Percentiles rank a stretch among this genome's conserved stretches.
These are phyloP conservation scores for Scaptodrosophila lebanonensis DNA, from an alignment of 1,140 invertebrate species.

Conservation along the genomic window DNA sequence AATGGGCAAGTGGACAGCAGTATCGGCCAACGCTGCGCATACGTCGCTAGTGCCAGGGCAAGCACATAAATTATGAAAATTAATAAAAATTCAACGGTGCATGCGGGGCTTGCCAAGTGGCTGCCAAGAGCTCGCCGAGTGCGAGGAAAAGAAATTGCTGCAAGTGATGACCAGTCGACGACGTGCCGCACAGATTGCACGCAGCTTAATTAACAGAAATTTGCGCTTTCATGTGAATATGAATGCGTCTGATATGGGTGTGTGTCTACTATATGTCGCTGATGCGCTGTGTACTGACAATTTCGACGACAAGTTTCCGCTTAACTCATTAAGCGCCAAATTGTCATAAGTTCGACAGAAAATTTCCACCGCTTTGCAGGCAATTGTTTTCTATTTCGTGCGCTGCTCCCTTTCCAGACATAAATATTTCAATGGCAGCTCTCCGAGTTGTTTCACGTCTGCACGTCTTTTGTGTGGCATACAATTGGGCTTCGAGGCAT, in stretches of 20 bases:
- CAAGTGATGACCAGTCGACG: slow-evolving; percentile 57
- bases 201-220: slow-evolving; percentile 60
- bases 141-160: slow-evolving; percentile 31
- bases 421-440: slow-evolving; percentile 17
- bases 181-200: slow-evolving; percentile 38
- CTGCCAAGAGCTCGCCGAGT: not conserved
- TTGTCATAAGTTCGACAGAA: not conserved
- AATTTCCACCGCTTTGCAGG: too few relatives aligned
- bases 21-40: slow-evolving; percentile 9
- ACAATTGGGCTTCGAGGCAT: slow-evolving; percentile 1
- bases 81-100: slow-evolving; percentile 63
- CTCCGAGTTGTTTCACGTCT: not conserved
- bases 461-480: slow-evolving; percentile 14
- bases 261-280: too few relatives aligned
- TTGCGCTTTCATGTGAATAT: slow-evolving; percentile 27
- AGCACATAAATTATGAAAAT: slow-evolving; percentile 71
- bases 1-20: slow-evolving; percentile 51
- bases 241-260: too few relatives aligned
- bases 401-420: slow-evolving; percentile 25
- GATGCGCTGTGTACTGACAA: too few relatives aligned
- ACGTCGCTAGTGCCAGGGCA: not conserved
- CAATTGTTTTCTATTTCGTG: slow-evolving; percentile 16
- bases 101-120: slow-evolving; percentile 10
- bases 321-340: slow-evolving; percentile 16
- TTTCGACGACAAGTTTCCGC: slow-evolving; percentile 15